Evolutionary conservation across 2,888 invertebrate species (phyloP).

Genomic region (Caenorhabditis drosophilae): DNA sequence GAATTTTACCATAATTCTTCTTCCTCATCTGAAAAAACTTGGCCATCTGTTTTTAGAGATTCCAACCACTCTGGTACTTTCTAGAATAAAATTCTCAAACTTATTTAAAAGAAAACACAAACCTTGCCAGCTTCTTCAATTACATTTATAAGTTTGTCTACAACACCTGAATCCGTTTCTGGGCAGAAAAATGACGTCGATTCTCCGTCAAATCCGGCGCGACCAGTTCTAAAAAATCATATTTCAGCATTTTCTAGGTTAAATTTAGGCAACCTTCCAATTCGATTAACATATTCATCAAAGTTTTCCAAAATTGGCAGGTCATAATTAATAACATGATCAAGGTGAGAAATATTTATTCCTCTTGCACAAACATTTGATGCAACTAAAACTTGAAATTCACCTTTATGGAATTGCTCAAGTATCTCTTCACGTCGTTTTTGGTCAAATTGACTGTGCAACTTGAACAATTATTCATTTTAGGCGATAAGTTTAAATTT

Average conservation of each 20-base stretch:
- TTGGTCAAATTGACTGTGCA: conserved; percentile 28
- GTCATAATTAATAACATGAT: conserved; percentile 35
- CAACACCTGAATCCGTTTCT: conserved; percentile 13
- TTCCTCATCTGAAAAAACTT: too few relatives aligned
- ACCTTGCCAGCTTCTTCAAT: conserved; percentile 18
- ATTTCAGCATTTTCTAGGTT: not conserved
- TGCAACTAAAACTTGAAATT: conserved; percentile 18
- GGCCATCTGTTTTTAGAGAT: too few relatives aligned
- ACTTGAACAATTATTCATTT: too few relatives aligned
- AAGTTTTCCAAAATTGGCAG: conserved; percentile 19
- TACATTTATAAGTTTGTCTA: conserved; percentile 11
- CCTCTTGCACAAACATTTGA: conserved; percentile 34
- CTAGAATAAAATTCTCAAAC: too few relatives aligned
- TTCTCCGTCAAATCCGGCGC: conserved; percentile 24
- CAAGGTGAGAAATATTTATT: conserved; percentile 16
- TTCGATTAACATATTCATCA: conserved; percentile 34
- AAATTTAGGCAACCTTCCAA: conserved; percentile 14
- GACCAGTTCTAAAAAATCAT: conserved; percentile 13
- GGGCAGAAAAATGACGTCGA: conserved; percentile 22
- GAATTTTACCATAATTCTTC: too few relatives aligned
- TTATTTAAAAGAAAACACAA: too few relatives aligned
- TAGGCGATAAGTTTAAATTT: too few relatives aligned
- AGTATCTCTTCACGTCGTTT: conserved; percentile 15
- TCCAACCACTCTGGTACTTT: too few relatives aligned
- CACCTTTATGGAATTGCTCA: conserved; percentile 19